Evolutionary conservation across 1,140 invertebrate genomes (phyloP), one percentile per base, ranked within the genome.

Genomic region (Cryptotermes secundus): DNA sequence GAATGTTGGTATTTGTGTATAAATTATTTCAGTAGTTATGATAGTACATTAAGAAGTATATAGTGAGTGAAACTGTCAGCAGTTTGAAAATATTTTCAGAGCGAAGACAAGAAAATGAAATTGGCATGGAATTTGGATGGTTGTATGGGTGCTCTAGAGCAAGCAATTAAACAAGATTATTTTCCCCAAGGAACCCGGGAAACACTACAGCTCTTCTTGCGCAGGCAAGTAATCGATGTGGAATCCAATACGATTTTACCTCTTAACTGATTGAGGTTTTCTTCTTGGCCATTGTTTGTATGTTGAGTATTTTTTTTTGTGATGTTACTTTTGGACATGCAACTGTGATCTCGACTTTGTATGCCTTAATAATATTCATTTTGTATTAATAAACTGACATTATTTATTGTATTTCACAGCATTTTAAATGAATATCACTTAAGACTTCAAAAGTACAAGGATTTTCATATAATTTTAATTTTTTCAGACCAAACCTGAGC

Each of bases 91-190:
- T 83, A 83, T 86, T 89, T 90, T 80, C 81, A 93, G 90, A 89
- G 90, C 86, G 93, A 94, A 89, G 91, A 93, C 86, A 92, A 92
- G 88, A 88, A 85, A 19, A 90, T 89, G 45, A 92, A 91, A 87
- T 89, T 91, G 9, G 88, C 90, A 31, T 94, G 93, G 90, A 91
- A 94, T 87, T 86, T 93, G 24, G 91, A 93, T 65, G 91, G 90
- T 84, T 94, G 93, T 86, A 90, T 92, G 42, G 91, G 90, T 86
- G 92, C 91, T 3, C 86, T 94, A 3, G 90, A 93, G 85, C 90
- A 91, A 87, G 87, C 93, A 9, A 86, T 90, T 14, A 90, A 90
- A 79, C 89, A 88, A 85, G 90, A 91, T 85, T 91, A 91, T 85
- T 91, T 94, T 83, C 89, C 91, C 22, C 87, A 88, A 81, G 89